Conservation (phyloP, 1,140 invertebrate species). For the Listronotus bonariensis region DNA sequence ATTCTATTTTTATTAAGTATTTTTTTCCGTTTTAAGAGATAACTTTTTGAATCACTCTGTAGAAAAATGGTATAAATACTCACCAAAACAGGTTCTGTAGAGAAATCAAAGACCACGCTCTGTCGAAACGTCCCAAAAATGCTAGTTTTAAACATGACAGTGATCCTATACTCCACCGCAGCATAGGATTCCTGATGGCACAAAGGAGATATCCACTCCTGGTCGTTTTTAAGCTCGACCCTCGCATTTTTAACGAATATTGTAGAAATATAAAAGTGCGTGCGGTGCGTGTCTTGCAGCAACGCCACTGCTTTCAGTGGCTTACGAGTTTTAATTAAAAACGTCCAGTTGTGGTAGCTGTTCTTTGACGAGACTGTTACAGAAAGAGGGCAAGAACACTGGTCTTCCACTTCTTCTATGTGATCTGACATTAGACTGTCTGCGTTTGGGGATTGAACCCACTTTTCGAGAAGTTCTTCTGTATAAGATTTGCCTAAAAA, state of each 20-base stretch:
- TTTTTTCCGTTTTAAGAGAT: too few relatives aligned
- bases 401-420: constrained; percentile 65
- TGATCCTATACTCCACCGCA: constrained; percentile 63
- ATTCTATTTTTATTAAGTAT: too few relatives aligned
- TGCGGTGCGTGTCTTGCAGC: constrained; percentile 71
- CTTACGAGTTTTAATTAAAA: constrained; percentile 61
- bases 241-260: constrained; percentile 47
- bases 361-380: constrained; percentile 70
- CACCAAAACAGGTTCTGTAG: constrained; percentile 70
- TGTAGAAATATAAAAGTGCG: constrained; percentile 65
- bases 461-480: constrained; percentile 70
- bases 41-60: too few relatives aligned
- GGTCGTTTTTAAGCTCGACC: constrained; percentile 58
- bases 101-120: constrained; percentile 79
- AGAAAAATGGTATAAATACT: too few relatives aligned
- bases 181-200: constrained; percentile 36
- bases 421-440: constrained; percentile 63
- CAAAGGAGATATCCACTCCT: constrained; percentile 62
- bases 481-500: constrained; percentile 54
- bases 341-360: constrained; percentile 70
- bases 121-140: constrained; percentile 84
- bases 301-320: constrained; percentile 68
- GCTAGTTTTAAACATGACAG: constrained; percentile 71
- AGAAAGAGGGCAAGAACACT: constrained; percentile 65
- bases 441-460: constrained; percentile 63